Evolutionary conservation across 2,888 invertebrate species (phyloP), one percentile per base, ranked within the genome.

Genomic region (Alloscopus bannaensis): DNA sequence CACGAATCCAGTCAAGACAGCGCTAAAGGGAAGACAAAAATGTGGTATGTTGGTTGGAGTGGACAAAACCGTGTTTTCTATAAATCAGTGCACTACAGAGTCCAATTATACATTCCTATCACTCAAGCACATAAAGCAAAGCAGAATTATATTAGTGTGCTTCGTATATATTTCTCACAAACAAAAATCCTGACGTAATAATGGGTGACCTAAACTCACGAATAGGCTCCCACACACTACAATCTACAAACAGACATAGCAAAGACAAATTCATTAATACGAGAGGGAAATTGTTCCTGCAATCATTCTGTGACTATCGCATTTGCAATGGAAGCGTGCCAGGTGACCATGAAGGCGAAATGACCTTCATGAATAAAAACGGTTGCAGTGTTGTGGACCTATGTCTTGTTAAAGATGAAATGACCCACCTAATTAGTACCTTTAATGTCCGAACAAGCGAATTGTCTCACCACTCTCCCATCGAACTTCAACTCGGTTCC

Each of bases 131-230:
- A n/a, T 36, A 13, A 57, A 57, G 8, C 45, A 64, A 18, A n/a
- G 16, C 16, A 45, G 13, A 42, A 26, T 64, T n/a, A 22, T 11
- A n/a, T 16, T 64, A 8, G 6, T 29, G 18, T 20, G 18, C 20
- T 50, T 26, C 50, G 50, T 18, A 1, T 65, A 65, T 26, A 18
- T 55, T 16, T 1, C 68, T 8, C 50, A 18, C n/a, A 18, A 47
- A 20, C 2, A 11, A 20, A 2, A 29, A 22, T 11, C 68, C 68
- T 1, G 24, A 36, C 6, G 3, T 52, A 6, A 24, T 68, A 3
- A 68, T 68, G 8, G 68, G 68, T 16, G 52, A 68, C 26, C n/a
- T 68, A 13, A 68, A 68, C 18, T 52, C 68, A 26, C 18, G 68
- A 55, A 28, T 68, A 16, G 29, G 26, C 6, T 1, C 6, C 1